These are phyloP conservation scores for Drosophila tanythrix DNA, from an alignment of 2,888 invertebrate species.

Conservation along the genomic window DNA sequence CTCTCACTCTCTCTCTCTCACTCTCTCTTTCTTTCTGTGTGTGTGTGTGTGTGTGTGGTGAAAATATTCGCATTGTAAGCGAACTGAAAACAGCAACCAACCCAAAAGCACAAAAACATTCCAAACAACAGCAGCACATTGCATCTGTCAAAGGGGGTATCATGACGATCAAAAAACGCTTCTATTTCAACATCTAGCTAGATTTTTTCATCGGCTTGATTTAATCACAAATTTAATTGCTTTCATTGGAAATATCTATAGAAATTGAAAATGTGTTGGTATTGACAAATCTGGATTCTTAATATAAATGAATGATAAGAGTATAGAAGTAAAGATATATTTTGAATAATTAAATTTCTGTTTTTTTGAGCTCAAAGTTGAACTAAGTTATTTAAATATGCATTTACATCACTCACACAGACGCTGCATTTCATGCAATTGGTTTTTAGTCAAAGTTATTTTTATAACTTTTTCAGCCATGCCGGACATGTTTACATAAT, in stretches of 20 bases:
- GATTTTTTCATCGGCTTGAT: background rate
- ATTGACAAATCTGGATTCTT: background rate
- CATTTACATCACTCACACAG: conserved; percentile 14
- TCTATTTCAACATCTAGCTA: background rate
- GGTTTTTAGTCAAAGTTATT: conserved; percentile 49
- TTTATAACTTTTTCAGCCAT: conserved; percentile 6
- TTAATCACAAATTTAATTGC: background rate
- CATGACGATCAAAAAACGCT: conserved; percentile 14
- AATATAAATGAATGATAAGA: background rate
- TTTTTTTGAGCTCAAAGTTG: conserved; percentile 17
- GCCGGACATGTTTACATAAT: conserved; percentile 9
- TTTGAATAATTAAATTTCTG: background rate
- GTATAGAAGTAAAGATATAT: background rate
- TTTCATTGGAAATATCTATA: background rate
- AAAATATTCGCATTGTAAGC: conserved; percentile 65
- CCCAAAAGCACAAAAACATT: conserved; percentile 49
- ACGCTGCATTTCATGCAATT: conserved; percentile 61
- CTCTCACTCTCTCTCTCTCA: background rate
- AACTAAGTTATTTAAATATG: conserved; percentile 11
- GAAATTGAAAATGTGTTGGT: background rate
- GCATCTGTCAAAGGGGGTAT: conserved; percentile 16
- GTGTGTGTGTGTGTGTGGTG: conserved; percentile 27
- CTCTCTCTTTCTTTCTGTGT: background rate
- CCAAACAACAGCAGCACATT: conserved; percentile 19
- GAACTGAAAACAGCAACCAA: conserved; percentile 45